phyloP scores from a whole-genome alignment of 2,797 vertebrate species.

The Sebastes taczanowskii region DNA sequence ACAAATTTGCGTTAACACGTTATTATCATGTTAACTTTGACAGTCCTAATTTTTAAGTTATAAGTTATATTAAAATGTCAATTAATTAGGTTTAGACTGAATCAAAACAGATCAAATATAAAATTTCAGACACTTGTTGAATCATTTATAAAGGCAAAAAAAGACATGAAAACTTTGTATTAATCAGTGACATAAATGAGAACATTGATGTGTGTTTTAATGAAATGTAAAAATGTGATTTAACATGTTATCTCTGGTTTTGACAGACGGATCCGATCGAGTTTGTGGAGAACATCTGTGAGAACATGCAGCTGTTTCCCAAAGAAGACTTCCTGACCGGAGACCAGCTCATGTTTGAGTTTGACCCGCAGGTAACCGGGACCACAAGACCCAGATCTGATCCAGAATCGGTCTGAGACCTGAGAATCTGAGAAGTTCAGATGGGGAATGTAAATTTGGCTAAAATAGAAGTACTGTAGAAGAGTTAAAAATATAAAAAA shows the following conservation, averaged over 20 bases:
- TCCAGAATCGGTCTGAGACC: neutral
- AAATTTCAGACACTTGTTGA: neutral
- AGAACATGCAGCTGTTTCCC: constrained; percentile 96
- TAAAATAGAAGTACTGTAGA: neutral
- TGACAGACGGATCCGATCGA: constrained; percentile 93
- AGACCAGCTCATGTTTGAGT: constrained; percentile 94
- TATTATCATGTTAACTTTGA: too few relatives aligned
- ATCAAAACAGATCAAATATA: neutral
- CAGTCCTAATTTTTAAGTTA: neutral
- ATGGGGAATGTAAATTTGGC: neutral
- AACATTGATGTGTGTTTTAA: neutral
- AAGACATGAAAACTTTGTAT: neutral
- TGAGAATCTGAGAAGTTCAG: neutral
- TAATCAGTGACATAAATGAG: neutral
- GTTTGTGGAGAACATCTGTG: constrained; percentile 94
- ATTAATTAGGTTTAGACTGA: neutral
- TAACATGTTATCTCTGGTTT: neutral
- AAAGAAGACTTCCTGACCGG: constrained; percentile 93
- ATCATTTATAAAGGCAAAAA: neutral
- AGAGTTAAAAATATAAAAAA: neutral
- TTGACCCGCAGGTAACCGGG: constrained; percentile 84
- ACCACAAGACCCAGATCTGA: neutral
- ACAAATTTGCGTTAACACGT: too few relatives aligned
- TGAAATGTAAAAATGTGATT: neutral
- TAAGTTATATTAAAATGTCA: neutral